phyloP scores from a whole-genome alignment of 2,888 invertebrate genomes.

The Pandemis cinnamomeana region DNA sequence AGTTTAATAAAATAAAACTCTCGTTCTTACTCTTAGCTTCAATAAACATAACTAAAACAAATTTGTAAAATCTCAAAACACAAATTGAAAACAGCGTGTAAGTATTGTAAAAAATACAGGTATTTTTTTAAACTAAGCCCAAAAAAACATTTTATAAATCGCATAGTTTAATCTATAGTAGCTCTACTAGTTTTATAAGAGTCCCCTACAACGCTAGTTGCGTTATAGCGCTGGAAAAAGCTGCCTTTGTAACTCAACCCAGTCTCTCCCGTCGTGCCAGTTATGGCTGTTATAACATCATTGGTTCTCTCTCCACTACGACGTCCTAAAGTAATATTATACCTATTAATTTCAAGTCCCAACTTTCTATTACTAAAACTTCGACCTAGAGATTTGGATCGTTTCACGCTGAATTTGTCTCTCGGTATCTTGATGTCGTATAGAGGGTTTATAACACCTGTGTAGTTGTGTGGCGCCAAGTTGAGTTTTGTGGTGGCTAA shows the following conservation, averaged over 20 bases:
- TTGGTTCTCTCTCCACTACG: constrained; percentile 67
- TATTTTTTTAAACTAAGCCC: background rate
- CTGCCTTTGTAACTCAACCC: constrained; percentile 67
- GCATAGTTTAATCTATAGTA: constrained; percentile 65
- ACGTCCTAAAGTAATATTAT: constrained; percentile 71
- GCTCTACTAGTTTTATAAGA: constrained; percentile 70
- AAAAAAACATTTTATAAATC: background rate
- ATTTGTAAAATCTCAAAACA: background rate
- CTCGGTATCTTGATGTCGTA: constrained; percentile 74
- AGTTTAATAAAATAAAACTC: background rate
- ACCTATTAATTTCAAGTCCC: constrained; percentile 67
- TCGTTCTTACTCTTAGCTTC: background rate
- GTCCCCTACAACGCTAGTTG: constrained; percentile 70
- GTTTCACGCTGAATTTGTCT: constrained; percentile 72
- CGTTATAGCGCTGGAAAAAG: constrained; percentile 67
- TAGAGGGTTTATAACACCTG: constrained; percentile 75
- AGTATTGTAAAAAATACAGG: no score
- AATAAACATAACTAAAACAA: background rate
- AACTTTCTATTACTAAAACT: constrained; percentile 65
- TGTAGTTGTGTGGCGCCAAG: constrained; percentile 53
- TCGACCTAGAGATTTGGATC: constrained; percentile 73
- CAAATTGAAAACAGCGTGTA: background rate
- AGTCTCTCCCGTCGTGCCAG: constrained; percentile 67
- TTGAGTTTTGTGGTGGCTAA: constrained; percentile 44
- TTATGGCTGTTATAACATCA: constrained; percentile 74